Base-by-base conservation (phyloP, 2,113 vertebrate species). In the Spea multiplicata region DNA sequence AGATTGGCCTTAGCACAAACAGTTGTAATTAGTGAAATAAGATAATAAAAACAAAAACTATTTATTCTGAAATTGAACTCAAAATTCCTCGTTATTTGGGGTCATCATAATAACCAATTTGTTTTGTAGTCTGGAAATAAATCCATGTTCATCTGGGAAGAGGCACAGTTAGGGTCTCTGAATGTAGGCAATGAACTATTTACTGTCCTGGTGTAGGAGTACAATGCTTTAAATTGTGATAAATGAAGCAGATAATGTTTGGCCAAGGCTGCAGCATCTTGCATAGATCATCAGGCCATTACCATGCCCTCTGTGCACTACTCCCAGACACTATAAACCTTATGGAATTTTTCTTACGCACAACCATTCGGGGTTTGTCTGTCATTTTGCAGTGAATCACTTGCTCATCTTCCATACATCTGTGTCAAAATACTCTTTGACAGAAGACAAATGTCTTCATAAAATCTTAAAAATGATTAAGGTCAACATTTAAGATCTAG, bases 161-260 rank as follows among this genome's bases (percentile, higher is more conserved):
- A 79, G 77, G 64, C 62, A 30, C 62, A 73, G 68, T 59, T 52
- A 61, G 67, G 44, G 84, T 81, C 81, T 84, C 85, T 69, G 8
- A 66, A 66, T 73, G 73, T 73, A 64, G 73, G 84, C 83, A 77
- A 86, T 84, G 86, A 87, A 90, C 88, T 81, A 83, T 88, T 85
- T 85, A 86, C 84, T 82, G 84, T 79, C 70, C 82, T 66, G 83
- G 84, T 80, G 88, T 72, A 50, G 75, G 57, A 78, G 73, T 48
- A 0, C 82, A 84, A 84, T 6, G 0, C 76, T 79, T 68, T 14
- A 79, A 84, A 84, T 81, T 1, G 75, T 87, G 84, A 90, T 87
- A 81, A 83, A 89, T 85, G 81, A 81, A 84, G 83, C 61, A 81
- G 81, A 86, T 78, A 84, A 84, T 64, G 83, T 86, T 84, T 76